Percentiles rank a stretch among this genome's conserved stretches.
Conservation (phyloP, 1,140 invertebrate species). For the Capitella teleta region DNA sequence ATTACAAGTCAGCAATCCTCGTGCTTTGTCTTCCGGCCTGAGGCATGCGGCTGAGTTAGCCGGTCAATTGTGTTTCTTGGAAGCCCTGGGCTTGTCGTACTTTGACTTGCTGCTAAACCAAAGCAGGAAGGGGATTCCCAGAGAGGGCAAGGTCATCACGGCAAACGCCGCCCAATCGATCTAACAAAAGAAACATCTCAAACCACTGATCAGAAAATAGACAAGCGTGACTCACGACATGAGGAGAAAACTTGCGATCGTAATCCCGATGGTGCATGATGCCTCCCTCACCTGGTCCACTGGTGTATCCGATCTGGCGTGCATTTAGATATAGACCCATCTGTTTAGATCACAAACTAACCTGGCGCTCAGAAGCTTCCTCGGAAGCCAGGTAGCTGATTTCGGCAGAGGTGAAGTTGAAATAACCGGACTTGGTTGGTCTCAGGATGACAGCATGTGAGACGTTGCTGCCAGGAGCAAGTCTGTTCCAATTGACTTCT, state of each 20-base stretch:
- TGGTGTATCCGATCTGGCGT: slow-evolving; percentile 70
- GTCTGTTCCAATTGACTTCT: slow-evolving; percentile 70
- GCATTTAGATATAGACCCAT: not conserved
- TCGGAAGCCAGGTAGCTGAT: slow-evolving; percentile 73
- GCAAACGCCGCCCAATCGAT: slow-evolving; percentile 93
- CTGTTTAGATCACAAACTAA: not conserved
- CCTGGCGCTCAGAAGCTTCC: slow-evolving; percentile 34
- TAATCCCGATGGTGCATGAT: slow-evolving; percentile 93
- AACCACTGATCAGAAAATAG: not conserved
- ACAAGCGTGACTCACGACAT: slow-evolving; percentile 65
- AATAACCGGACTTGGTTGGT: slow-evolving; percentile 82
- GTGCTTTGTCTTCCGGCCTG: too few species aligned
- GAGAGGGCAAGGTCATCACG: slow-evolving; percentile 86
- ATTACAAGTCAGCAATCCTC: too few species aligned
- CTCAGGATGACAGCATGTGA: slow-evolving; percentile 84
- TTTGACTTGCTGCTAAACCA: slow-evolving; percentile 92
- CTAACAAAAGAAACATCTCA: slow-evolving; percentile 33
- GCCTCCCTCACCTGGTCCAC: slow-evolving; percentile 89
- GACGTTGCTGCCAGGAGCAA: slow-evolving; percentile 83
- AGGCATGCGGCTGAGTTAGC: not conserved
- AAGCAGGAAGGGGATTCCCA: slow-evolving; percentile 84
- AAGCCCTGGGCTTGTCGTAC: slow-evolving; percentile 55
- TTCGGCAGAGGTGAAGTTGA: slow-evolving; percentile 93
- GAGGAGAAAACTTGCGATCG: slow-evolving; percentile 94
- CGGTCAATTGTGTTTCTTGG: not conserved